Evolutionary conservation across 2,113 vertebrate species (phyloP).

Genomic region (Rhinoptilus africanus): DNA sequence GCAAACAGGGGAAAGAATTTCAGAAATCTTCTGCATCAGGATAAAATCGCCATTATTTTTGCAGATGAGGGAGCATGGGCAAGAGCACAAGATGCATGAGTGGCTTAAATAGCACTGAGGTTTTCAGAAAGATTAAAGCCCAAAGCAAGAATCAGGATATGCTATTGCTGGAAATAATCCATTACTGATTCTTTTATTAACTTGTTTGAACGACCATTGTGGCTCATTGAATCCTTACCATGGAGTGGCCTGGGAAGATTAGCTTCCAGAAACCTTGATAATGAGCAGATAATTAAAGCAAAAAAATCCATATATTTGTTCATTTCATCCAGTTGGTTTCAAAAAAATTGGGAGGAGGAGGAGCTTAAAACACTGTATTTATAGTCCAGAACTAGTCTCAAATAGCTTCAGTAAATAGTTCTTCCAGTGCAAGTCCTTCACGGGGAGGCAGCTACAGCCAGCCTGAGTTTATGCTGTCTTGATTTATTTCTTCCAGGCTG

Average conservation of each 20-base stretch:
- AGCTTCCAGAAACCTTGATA: background rate
- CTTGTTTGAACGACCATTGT: background rate
- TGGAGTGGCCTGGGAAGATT: background rate
- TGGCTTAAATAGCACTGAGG: background rate
- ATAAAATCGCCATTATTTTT: background rate
- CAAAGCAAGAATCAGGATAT: background rate
- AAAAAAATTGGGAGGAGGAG: background rate
- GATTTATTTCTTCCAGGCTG: background rate
- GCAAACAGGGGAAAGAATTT: background rate
- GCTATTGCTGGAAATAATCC: background rate
- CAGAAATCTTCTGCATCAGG: background rate
- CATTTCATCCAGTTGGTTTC: background rate
- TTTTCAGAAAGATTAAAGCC: background rate
- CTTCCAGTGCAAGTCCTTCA: background rate
- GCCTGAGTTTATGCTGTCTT: background rate
- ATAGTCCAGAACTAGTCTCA: background rate
- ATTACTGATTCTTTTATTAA: background rate
- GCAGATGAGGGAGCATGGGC: background rate
- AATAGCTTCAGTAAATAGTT: background rate
- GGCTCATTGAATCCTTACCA: rapidly evolving
- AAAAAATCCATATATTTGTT: background rate
- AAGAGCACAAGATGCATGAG: background rate
- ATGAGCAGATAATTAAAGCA: background rate
- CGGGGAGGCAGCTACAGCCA: background rate
- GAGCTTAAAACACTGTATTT: background rate